Evolutionary conservation across 1,140 invertebrate species (phyloP).

Genomic region (Octopus sinensis): DNA sequence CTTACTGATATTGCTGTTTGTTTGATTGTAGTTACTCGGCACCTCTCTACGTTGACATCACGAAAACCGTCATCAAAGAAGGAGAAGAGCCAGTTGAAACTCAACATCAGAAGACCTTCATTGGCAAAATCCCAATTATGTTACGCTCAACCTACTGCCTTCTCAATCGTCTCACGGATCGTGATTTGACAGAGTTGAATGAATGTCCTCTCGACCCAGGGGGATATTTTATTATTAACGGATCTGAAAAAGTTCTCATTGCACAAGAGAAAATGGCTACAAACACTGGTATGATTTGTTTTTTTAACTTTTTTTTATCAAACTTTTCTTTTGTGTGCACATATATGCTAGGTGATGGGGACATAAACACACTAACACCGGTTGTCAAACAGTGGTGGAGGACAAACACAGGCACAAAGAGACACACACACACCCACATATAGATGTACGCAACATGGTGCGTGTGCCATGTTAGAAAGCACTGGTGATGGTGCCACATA

Average conservation of each 20-base stretch:
- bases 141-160: conserved; percentile 94
- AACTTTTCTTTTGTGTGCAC: no score
- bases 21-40: conserved; percentile 79
- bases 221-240: conserved; percentile 60
- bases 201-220: conserved; percentile 97
- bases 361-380: no score
- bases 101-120: conserved; percentile 95
- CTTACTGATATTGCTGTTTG: background rate
- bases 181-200: conserved; percentile 97
- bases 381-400: no score
- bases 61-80: conserved; percentile 88
- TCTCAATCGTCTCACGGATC: conserved; percentile 87
- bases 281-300: conserved; percentile 68
- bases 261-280: conserved; percentile 99
- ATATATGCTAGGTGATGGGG: no score
- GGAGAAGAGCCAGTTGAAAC: conserved; percentile 88
- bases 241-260: conserved; percentile 73
- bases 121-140: conserved; percentile 99
- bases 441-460: no score
- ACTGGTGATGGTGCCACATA: no score
- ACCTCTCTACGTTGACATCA: conserved; percentile 96
- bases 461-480: no score
- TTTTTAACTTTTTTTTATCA: no score
- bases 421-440: no score
- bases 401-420: no score